Base-by-base conservation (phyloP, 2,888 invertebrate genomes). In the Phragmatobia fuliginosa region DNA sequence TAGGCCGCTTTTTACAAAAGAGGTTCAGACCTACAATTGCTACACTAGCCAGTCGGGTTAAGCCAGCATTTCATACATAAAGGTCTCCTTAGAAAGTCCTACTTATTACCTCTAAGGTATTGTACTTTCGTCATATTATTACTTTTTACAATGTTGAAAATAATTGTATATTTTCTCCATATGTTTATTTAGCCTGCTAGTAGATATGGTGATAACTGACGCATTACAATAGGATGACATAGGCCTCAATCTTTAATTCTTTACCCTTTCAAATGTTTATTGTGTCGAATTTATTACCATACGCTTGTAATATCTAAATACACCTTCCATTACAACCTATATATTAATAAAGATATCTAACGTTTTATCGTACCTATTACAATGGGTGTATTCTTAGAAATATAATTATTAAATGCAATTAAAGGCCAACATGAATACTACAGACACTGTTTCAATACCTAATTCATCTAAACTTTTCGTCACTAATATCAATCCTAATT, bases 281-380 rank as follows among this genome's bases (percentile, higher is more conserved):
- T 32, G 25, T 14, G 25, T 52, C 21, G 52, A 5, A 25, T 16
- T 14, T 56, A 14, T 56, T 56, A 25, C 52, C n/a, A n/a, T 52
- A 25, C 14, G 28, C 28, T 56, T 63, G 31, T 49, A 32, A 45
- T 67, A 63, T 33, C 36, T 41, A 28, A 38, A 58, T 59, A 32
- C 62, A 58, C 70, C 32, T 2, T 67, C 58, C 58, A 70, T 62
- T 49, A 36, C 69, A 65, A 72, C 18, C 73, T 73, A 76, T 56
- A 38, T 71, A 62, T 69, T 62, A 70, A 41, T 60, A 64, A 72
- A 62, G 31, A 21, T 38, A 52, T 64, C 3, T 36, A 65, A 21
- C 38, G 7, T 36, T 66, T 32, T 8, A 36, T 31, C 10, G 31
- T 41, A 62, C 8, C 36, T 31, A 28, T 25, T 14, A 25, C 33